Evolutionary conservation across 2,113 vertebrate species (phyloP).

Genomic region (Fulica atra): DNA sequence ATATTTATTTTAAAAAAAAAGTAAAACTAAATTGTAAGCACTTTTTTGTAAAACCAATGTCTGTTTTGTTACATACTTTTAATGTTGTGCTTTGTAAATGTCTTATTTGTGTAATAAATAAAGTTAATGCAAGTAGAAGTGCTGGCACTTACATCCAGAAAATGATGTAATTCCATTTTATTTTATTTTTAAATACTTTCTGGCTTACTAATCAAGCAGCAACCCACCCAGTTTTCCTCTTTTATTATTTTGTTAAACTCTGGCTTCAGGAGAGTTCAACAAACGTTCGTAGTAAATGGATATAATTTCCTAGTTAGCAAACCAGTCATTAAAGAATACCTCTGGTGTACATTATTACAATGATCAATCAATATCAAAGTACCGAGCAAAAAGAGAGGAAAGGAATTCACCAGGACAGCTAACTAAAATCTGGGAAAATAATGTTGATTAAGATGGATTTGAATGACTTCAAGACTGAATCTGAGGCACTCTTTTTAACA

Average conservation of each 20-base stretch:
- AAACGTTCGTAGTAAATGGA: slow-evolving; percentile 52
- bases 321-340: slow-evolving; percentile 55
- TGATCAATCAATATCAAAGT: slow-evolving; percentile 52
- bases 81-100: slow-evolving; percentile 92
- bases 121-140: slow-evolving; percentile 84
- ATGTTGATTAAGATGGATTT: slow-evolving; percentile 69
- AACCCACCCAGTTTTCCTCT: slow-evolving; percentile 55
- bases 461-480: slow-evolving; percentile 43
- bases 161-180: slow-evolving; percentile 71
- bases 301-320: slow-evolving; percentile 62
- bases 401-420: slow-evolving; percentile 70
- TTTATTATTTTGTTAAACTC: slow-evolving; percentile 63
- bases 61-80: slow-evolving; percentile 93
- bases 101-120: slow-evolving; percentile 96
- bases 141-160: slow-evolving; percentile 80
- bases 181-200: slow-evolving; percentile 72
- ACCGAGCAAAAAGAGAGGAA: slow-evolving; percentile 56
- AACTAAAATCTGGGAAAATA: slow-evolving; percentile 67
- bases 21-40: slow-evolving; percentile 90
- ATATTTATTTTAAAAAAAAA: slow-evolving; percentile 96
- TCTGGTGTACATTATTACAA: slow-evolving; percentile 56
- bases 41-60: slow-evolving; percentile 91
- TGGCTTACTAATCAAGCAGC: slow-evolving; percentile 53
- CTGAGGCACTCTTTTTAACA: slow-evolving; percentile 50
- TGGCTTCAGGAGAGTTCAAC: slow-evolving; percentile 58